These are phyloP conservation scores for Hemiscyllium ocellatum DNA, from an alignment of 2,113 vertebrate species.

Conservation along the genomic window DNA sequence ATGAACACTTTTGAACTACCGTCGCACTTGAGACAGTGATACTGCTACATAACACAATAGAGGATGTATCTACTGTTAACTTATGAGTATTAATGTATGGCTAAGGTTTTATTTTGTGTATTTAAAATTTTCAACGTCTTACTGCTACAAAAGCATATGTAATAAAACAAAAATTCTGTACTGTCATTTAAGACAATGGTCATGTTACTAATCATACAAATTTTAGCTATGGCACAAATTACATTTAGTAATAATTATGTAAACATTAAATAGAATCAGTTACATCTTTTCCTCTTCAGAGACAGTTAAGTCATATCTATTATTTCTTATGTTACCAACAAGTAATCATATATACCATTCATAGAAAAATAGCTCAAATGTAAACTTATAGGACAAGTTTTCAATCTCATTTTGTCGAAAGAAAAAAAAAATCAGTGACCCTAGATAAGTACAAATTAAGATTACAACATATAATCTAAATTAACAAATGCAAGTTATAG, in stretches of 20 bases:
- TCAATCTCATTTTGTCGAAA: not conserved
- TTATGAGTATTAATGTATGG: not conserved
- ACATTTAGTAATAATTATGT: not conserved
- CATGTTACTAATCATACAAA: slow-evolving; percentile 2
- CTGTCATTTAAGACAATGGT: not conserved
- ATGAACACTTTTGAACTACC: not conserved
- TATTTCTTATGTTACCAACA: not conserved
- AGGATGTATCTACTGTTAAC: not conserved
- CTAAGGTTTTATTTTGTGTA: not conserved
- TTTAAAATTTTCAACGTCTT: not conserved
- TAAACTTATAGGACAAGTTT: not conserved
- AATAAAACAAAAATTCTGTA: not conserved
- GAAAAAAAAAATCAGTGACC: not conserved
- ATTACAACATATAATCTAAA: not conserved
- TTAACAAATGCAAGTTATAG: not conserved
- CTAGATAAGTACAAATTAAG: not conserved
- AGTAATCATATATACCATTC: slow-evolving; percentile 11
- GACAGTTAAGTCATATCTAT: slow-evolving; percentile 16
- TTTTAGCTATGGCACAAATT: slow-evolving; percentile 27
- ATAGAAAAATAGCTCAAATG: slow-evolving; percentile 27
- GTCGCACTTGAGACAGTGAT: not conserved
- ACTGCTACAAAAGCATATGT: not conserved
- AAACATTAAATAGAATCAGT: not conserved
- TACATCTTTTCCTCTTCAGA: not conserved
- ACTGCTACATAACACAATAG: not conserved